phyloP scores from a whole-genome alignment of 2,113 vertebrate species.

The Struthio camelus region DNA sequence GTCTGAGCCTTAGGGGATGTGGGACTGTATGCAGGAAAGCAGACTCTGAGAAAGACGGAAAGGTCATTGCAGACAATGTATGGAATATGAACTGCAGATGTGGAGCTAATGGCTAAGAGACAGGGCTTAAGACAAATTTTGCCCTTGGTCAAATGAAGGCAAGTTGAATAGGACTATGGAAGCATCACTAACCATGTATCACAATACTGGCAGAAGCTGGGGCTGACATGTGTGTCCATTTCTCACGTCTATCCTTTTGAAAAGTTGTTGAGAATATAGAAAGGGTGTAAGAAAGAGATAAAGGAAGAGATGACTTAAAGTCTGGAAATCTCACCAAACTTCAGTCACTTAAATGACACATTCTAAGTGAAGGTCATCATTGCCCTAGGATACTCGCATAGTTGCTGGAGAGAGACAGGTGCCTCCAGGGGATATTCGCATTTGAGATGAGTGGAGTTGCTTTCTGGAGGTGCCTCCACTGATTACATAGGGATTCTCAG shows the following conservation, averaged over 20 bases:
- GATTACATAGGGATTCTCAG: neutral
- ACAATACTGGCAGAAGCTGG: neutral
- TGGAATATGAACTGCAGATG: conserved; percentile 15
- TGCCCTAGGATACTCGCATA: neutral
- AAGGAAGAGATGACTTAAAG: neutral
- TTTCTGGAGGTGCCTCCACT: neutral
- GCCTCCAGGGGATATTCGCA: neutral
- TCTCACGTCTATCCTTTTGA: neutral
- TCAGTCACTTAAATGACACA: neutral
- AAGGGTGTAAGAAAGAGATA: neutral
- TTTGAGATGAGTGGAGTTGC: neutral
- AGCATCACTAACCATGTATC: neutral
- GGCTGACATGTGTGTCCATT: neutral
- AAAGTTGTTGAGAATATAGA: neutral
- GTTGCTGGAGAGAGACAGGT: neutral
- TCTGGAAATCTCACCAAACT: neutral
- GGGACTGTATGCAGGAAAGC: neutral
- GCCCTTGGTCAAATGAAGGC: neutral
- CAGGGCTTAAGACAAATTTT: neutral
- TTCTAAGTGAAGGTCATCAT: neutral
- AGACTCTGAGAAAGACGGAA: conserved; percentile 33
- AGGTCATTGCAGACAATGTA: conserved; percentile 46
- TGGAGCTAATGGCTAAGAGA: neutral
- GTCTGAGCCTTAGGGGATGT: conserved; percentile 34
- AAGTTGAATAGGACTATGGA: neutral